Conservation (phyloP, 2,113 vertebrate genomes). For the Ifrita kowaldi region DNA sequence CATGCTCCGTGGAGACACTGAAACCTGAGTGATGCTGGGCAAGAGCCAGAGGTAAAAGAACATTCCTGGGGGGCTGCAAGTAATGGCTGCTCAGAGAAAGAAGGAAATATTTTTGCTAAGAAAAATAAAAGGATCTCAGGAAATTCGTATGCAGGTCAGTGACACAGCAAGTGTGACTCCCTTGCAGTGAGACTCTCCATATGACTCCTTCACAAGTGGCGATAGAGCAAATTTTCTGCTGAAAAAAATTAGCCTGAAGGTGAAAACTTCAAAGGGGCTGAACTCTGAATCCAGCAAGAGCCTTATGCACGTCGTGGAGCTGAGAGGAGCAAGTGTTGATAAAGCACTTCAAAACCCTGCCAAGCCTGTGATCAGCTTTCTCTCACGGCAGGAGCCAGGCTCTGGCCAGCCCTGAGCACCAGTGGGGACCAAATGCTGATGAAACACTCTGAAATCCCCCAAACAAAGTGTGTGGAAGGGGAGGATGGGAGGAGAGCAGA, state of each 20-base stretch:
- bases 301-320: background rate
- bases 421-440: rapidly evolving
- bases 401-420: background rate
- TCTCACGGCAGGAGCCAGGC: rapidly evolving
- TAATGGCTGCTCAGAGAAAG: background rate
- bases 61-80: background rate
- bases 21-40: background rate
- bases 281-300: conserved; percentile 25
- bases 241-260: conserved; percentile 12
- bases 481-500: rapidly evolving
- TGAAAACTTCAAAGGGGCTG: conserved; percentile 49
- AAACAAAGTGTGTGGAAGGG: rapidly evolving
- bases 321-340: background rate
- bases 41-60: background rate
- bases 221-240: background rate
- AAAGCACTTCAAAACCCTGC: background rate
- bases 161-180: background rate
- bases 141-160: background rate
- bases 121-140: background rate
- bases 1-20: background rate
- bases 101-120: background rate
- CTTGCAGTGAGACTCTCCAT: background rate
- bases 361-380: background rate
- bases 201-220: background rate
- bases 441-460: background rate